Evolutionary conservation across 2,888 invertebrate genomes (phyloP), one percentile per base, ranked within the genome.

Genomic region (Thymelicus sylvestris): DNA sequence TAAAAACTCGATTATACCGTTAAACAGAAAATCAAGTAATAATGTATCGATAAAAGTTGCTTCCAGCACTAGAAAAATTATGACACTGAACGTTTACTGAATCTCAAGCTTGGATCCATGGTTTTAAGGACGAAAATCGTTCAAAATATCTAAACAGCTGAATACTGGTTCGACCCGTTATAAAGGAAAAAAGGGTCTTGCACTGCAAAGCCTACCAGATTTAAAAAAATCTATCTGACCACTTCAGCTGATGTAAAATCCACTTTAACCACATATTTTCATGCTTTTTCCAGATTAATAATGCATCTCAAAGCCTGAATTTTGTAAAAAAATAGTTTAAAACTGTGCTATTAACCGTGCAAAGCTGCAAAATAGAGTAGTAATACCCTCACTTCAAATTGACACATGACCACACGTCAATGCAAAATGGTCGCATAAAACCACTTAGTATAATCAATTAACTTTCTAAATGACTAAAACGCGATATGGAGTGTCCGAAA

Each of bases 381-480:
- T n/a, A 57, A 2, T 24, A 47, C 38, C 31, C 12, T 55, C 47
- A 55, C 55, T 59, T 19, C 57, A 7, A 38, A 57, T 8, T 47
- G 63, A 57, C 68, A 48, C 38, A 64, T 64, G 48, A 48, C 13
- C 67, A 64, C 47, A 76, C 31, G 75, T 72, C 78, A 75, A 76
- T 74, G 72, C 74, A 79, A 83, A 76, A 78, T 74, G 78, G 77
- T 75, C 77, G 82, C 74, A 67, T 83, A 79, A 74, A 73, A 77
- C 72, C 74, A 75, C 73, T 74, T 65, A 74, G 78, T 79, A 78
- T 77, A 75, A 80, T 80, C 77, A 78, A 79, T 71, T 81, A 82
- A 86, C 86, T 86, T 87, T 87, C 86, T 86, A 85, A 84, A 64
- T 69, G 47, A 64, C 63, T 69, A 59, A 69, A 69, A 69, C 64